Percentiles rank a stretch among this genome's conserved stretches.
phyloP scores from a whole-genome alignment of 2,113 vertebrate species.

The Scalopus aquaticus region DNA sequence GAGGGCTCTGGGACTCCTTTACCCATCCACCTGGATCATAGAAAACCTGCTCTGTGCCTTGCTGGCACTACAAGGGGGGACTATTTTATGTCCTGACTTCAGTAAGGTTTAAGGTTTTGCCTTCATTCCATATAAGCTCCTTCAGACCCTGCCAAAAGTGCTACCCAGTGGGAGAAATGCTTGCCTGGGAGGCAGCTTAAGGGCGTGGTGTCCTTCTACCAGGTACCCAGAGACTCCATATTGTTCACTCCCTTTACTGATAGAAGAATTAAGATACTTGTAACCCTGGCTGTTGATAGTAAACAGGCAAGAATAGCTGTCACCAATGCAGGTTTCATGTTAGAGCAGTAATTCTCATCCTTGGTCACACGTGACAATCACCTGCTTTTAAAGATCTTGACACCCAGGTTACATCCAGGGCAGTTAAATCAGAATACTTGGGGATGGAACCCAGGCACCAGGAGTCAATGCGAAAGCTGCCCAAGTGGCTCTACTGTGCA shows the following conservation, averaged over 20 bases:
- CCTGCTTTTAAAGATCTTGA: constrained; percentile 11
- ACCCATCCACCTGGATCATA: too few relatives aligned
- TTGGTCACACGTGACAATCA: constrained; percentile 32
- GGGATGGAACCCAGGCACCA: neutral
- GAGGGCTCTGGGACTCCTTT: too few relatives aligned
- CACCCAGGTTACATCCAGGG: neutral
- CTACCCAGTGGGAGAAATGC: neutral
- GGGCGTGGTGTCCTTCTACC: neutral
- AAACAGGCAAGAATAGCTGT: constrained; percentile 37
- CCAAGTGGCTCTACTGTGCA: neutral
- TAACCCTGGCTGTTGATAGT: neutral
- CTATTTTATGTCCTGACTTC: neutral
- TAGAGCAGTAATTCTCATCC: constrained; percentile 23
- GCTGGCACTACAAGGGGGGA: neutral
- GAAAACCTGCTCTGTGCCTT: too few relatives aligned
- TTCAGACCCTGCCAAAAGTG: neutral
- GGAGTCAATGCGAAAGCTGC: neutral
- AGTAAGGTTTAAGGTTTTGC: neutral
- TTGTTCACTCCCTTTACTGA: constrained; percentile 28
- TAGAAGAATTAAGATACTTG: neutral
- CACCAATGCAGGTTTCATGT: neutral
- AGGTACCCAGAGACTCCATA: neutral
- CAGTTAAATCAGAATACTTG: neutral
- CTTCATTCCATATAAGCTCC: neutral
- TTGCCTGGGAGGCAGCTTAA: neutral